Evolutionary conservation across 2,113 vertebrate genomes (phyloP).

Genomic region (Neoarius graeffei): DNA sequence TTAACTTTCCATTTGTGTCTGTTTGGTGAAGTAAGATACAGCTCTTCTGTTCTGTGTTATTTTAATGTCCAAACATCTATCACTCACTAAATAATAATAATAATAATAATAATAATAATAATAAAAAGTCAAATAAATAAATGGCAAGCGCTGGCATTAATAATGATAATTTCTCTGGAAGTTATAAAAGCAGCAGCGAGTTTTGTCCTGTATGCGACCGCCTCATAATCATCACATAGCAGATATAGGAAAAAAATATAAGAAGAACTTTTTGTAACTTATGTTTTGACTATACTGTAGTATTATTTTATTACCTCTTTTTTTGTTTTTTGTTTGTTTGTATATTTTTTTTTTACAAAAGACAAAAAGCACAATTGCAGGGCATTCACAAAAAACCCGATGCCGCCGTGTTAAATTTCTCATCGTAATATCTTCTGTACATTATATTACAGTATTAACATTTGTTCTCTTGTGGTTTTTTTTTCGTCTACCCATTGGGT

Average conservation of each 20-base stretch:
- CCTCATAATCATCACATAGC: conserved; percentile 72
- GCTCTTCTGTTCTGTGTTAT: conserved; percentile 19
- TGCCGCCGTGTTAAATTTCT: conserved; percentile 86
- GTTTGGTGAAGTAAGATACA: conserved; percentile 28
- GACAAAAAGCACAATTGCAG: conserved; percentile 81
- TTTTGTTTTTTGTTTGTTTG: neutral
- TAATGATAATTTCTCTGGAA: conserved; percentile 63
- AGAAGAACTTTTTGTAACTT: conserved; percentile 72
- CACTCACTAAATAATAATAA: conserved; percentile 51
- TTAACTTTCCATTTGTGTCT: conserved; percentile 17
- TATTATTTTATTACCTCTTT: conserved; percentile 22
- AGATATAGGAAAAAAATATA: conserved; percentile 90
- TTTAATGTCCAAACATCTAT: conserved; percentile 64
- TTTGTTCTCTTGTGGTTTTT: conserved; percentile 75
- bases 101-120: conserved; percentile 11
- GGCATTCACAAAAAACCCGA: conserved; percentile 86
- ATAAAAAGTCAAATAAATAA: conserved; percentile 49
- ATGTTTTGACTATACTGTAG: conserved; percentile 19
- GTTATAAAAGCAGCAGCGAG: conserved; percentile 54
- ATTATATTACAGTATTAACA: conserved; percentile 97
- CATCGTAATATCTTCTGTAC: conserved; percentile 84
- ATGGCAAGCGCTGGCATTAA: conserved; percentile 62
- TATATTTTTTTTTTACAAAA: conserved; percentile 63
- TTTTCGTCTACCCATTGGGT: conserved; percentile 94
- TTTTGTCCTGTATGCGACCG: conserved; percentile 55